Evolutionary conservation across 2,797 vertebrate species (phyloP).

Genomic region (Sciurus carolinensis): DNA sequence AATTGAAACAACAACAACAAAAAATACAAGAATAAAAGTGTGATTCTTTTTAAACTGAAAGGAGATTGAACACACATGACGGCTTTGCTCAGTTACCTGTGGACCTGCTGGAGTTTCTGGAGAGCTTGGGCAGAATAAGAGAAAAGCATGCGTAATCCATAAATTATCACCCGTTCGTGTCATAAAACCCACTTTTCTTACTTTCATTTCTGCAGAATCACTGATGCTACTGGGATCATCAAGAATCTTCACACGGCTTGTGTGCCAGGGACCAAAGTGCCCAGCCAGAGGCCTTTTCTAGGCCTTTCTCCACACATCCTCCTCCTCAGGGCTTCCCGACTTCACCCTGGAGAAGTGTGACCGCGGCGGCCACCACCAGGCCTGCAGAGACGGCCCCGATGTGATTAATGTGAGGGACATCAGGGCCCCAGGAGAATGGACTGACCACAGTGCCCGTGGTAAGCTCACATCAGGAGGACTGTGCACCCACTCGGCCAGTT

Average conservation of each 20-base stretch:
- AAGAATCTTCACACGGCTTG: neutral
- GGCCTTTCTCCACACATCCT: no score
- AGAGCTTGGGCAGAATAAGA: neutral
- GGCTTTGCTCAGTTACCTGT: neutral
- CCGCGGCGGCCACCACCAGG: neutral
- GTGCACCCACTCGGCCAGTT: accelerated
- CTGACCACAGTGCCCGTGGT: no score
- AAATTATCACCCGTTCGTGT: neutral
- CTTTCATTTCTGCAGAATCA: neutral
- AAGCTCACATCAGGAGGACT: neutral
- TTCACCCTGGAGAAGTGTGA: neutral
- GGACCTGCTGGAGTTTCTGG: no score
- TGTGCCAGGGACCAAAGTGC: neutral
- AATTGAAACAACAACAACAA: neutral
- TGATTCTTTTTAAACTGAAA: neutral
- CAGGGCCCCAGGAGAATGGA: no score
- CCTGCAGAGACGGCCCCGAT: no score
- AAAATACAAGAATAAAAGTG: neutral
- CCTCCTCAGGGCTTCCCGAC: neutral
- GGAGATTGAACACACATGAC: neutral
- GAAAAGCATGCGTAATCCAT: neutral
- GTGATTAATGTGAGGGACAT: neutral
- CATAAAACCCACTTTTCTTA: neutral
- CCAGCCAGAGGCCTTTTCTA: neutral
- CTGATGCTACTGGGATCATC: neutral